These are phyloP conservation scores for Chiroxiphia lanceolata DNA, from an alignment of 2,797 vertebrate genomes.

Conservation along the genomic window DNA sequence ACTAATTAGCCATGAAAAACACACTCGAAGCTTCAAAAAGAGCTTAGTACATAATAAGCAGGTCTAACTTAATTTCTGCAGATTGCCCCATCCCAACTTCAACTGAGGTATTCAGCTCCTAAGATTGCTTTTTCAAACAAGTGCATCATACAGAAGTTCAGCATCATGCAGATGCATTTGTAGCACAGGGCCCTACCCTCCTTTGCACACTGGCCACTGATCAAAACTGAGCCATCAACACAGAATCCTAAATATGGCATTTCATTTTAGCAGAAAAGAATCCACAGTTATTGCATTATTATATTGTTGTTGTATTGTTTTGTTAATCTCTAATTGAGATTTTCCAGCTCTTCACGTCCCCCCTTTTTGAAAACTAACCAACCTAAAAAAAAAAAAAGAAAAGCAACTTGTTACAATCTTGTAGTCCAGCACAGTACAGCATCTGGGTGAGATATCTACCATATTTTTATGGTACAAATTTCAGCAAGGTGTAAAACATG, in stretches of 20 bases:
- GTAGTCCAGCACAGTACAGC: neutral
- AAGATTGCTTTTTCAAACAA: neutral
- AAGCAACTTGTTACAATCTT: neutral
- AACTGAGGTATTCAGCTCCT: neutral
- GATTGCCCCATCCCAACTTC: neutral
- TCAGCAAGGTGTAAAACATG: neutral
- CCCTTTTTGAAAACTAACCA: neutral
- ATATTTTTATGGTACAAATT: neutral
- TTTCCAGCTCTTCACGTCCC: neutral
- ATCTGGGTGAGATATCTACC: neutral
- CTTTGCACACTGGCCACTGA: neutral
- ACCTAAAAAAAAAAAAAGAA: neutral
- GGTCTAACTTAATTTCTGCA: neutral
- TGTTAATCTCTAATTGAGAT: neutral
- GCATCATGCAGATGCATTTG: neutral
- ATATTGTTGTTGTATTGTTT: neutral
- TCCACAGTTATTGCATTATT: neutral
- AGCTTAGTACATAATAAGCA: neutral
- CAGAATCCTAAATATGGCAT: neutral
- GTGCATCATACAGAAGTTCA: neutral
- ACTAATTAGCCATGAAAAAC: neutral
- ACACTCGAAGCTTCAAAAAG: neutral
- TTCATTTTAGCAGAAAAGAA: neutral
- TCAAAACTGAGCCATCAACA: neutral
- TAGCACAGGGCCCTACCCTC: neutral